Evolutionary conservation across 2,888 invertebrate species (phyloP).

Genomic region (Uloborus plumipes): DNA sequence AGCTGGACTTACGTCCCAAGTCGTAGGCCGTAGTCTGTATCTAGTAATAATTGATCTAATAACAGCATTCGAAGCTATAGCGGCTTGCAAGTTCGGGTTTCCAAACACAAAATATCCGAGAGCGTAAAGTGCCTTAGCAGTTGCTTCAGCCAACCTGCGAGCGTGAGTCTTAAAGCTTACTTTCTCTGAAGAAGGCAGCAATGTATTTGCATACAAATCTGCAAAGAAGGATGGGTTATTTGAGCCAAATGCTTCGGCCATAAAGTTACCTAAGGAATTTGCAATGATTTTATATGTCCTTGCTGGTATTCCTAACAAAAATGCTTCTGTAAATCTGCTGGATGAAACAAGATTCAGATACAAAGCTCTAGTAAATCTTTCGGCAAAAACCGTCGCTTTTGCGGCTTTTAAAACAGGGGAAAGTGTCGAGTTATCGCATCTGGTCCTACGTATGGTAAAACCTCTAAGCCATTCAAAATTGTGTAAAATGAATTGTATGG

Average conservation of each 20-base stretch:
- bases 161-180: conserved; percentile 38
- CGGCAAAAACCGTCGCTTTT: conserved; percentile 33
- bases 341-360: conserved; percentile 44
- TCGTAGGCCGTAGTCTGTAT: neutral
- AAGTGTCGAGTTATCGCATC: conserved; percentile 38
- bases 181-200: conserved; percentile 25
- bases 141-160: conserved; percentile 21
- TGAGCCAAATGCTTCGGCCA: conserved; percentile 55
- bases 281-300: conserved; percentile 28
- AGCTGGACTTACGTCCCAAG: neutral
- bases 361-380: conserved; percentile 26
- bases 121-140: conserved; percentile 41
- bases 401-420: conserved; percentile 42
- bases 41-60: neutral
- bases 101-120: conserved; percentile 48
- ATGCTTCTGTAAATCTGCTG: conserved; percentile 29
- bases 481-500: conserved; percentile 49
- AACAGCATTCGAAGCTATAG: conserved; percentile 51
- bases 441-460: conserved; percentile 46
- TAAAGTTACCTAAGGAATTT: conserved; percentile 28
- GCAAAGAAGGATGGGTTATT: conserved; percentile 31
- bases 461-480: conserved; percentile 44
- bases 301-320: conserved; percentile 33
- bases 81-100: conserved; percentile 52
- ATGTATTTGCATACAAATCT: conserved; percentile 35